These are phyloP conservation scores for Rattus norvegicus DNA, from an alignment of 2,113 vertebrate species.

Conservation along the genomic window DNA sequence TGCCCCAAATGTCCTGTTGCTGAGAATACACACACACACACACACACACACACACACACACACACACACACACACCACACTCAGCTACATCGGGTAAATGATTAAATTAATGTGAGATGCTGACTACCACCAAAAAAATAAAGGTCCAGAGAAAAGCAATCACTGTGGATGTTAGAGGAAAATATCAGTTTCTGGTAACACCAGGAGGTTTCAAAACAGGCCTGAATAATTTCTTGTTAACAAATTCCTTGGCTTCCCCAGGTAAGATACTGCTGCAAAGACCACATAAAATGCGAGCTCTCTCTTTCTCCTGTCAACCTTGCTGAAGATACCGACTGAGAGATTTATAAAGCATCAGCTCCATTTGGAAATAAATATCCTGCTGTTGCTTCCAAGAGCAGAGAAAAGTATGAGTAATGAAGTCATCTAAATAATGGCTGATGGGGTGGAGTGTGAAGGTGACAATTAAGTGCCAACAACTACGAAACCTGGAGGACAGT, in stretches of 20 bases:
- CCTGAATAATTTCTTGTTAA: background rate
- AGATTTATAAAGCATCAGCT: background rate
- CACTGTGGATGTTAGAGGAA: background rate
- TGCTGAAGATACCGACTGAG: background rate
- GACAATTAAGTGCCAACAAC: background rate
- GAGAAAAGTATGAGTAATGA: background rate
- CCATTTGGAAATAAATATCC: conserved; percentile 12
- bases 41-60: background rate
- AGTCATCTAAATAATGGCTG: background rate
- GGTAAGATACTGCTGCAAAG: background rate
- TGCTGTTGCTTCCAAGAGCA: background rate
- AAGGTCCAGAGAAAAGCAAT: conserved; percentile 28
- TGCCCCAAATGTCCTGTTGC: conserved; percentile 14
- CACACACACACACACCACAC: background rate
- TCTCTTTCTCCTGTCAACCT: background rate
- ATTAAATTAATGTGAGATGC: background rate
- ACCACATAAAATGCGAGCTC: background rate
- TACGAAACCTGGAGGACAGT: background rate
- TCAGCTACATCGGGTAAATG: background rate
- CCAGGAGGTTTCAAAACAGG: conserved; percentile 8
- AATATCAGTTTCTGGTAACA: background rate
- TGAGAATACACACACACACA: background rate
- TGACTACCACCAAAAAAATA: conserved; percentile 10
- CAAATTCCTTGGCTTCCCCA: conserved; percentile 12
- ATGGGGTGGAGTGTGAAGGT: background rate